Base-by-base conservation (phyloP, 2,888 invertebrate species). In the Sericinus montela region DNA sequence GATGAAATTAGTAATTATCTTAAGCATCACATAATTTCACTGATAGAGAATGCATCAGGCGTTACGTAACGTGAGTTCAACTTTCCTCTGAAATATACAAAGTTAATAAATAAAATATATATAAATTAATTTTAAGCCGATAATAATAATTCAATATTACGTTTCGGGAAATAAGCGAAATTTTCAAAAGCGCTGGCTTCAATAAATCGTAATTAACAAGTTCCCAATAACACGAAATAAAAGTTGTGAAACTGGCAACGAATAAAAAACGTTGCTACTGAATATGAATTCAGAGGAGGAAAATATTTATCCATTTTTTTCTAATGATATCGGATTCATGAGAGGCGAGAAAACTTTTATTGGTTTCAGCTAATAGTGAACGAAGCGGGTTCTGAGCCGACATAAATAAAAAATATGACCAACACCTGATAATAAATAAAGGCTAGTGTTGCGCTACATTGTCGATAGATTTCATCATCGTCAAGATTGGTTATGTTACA, bases 351-450 rank as follows among this genome's bases (percentile, higher is more conserved):
- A 50, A 45, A 43, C 35, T 50, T 50, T 50, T 50, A 50, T 50
- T 35, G 41, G 25, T 41, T 36, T 19, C 15, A 32, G 50, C 50
- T 50, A 50, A 45, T 50, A 50, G 41, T 50, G 36, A 19, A 29
- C 40, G 44, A 25, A 38, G 28, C 25, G 30, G 50, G 41, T n/a
- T 30, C 30, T n/a, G 40, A 11, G 50, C 25, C 25, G 30, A 6
- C 49, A 40, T 50, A 50, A 50, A 50, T 50, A 50, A 50, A 50
- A 50, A 50, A 50, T 50, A 50, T 50, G 36, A 41, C 47, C 50
- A 45, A 45, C 45, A 50, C 45, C 50, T 50, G 50, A 50, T 37
- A 50, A 45, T 50, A 50, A 50, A 50, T 45, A 50, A 25, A 39
- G 1, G 19, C 5, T 19, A 44, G 48, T n/a, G 3, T 29, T 34